Percentiles rank a stretch among this genome's conserved stretches.
Evolutionary conservation across 2,113 vertebrate species (phyloP).

Genomic region (Centropristis striata): DNA sequence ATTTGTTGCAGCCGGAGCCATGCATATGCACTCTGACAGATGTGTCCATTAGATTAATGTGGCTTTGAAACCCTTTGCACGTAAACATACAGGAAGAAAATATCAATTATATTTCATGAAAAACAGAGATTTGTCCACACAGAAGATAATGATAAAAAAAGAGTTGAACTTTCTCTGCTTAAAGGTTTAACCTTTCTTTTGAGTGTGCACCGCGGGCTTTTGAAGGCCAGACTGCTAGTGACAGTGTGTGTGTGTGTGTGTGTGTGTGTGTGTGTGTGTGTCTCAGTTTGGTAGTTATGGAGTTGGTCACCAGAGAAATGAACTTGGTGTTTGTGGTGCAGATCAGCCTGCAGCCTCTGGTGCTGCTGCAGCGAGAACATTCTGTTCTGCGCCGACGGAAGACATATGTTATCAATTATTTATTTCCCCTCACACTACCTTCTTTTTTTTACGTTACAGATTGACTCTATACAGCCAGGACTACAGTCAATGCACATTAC

Average conservation of each 20-base stretch:
- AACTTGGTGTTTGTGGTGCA: slow-evolving; percentile 50
- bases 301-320: slow-evolving; percentile 45
- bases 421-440: slow-evolving; percentile 43
- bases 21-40: background rate
- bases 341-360: slow-evolving; percentile 42
- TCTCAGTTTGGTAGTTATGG: background rate
- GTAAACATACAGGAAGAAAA: background rate
- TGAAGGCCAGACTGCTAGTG: slow-evolving; percentile 13
- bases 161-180: background rate
- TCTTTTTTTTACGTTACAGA: slow-evolving; percentile 39
- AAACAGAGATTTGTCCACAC: background rate
- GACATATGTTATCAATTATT: slow-evolving; percentile 80
- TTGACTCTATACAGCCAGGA: background rate
- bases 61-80: background rate
- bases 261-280: slow-evolving; percentile 1
- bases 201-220: background rate
- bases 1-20: background rate
- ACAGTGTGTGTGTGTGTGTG: background rate
- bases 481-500: background rate
- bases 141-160: background rate
- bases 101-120: background rate
- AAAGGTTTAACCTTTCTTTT: background rate
- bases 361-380: slow-evolving; percentile 76
- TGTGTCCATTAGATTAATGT: slow-evolving; percentile 4
- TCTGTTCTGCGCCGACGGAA: slow-evolving; percentile 71